These are phyloP conservation scores for Pelochelys cantorii DNA, from an alignment of 2,797 vertebrate species.

Conservation along the genomic window DNA sequence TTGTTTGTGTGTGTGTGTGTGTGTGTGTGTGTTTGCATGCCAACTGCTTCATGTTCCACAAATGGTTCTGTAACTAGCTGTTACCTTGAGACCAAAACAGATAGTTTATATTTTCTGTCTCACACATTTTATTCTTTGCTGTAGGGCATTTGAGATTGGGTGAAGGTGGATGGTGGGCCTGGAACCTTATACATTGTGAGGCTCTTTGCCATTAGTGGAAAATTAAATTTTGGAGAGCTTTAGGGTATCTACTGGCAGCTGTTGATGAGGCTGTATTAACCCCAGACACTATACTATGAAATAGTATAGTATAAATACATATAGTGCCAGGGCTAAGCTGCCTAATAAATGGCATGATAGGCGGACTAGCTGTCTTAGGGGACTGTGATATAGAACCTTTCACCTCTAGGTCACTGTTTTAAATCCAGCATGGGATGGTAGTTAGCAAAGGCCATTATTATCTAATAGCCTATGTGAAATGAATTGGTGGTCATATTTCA, in stretches of 20 bases:
- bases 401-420: slow-evolving; percentile 38
- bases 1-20: not conserved
- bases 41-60: not conserved
- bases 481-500: slow-evolving; percentile 33
- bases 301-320: slow-evolving; percentile 67
- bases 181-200: not conserved
- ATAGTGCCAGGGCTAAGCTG: slow-evolving; percentile 27
- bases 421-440: slow-evolving; percentile 38
- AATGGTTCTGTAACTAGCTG: slow-evolving; percentile 14
- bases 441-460: slow-evolving; percentile 49
- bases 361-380: slow-evolving; percentile 25
- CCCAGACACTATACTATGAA: slow-evolving; percentile 44
- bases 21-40: not conserved
- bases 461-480: slow-evolving; percentile 26
- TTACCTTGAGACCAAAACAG: slow-evolving; percentile 17
- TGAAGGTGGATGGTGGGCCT: not conserved
- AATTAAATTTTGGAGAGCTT: slow-evolving; percentile 67
- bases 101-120: not conserved
- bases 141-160: slow-evolving; percentile 65
- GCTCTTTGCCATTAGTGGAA: slow-evolving; percentile 58
- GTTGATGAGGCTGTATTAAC: slow-evolving; percentile 78
- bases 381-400: slow-evolving; percentile 32
- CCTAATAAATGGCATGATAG: slow-evolving; percentile 63
- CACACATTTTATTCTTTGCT: slow-evolving; percentile 47
- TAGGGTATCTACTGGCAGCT: slow-evolving; percentile 52